These are phyloP conservation scores for Pteropus rufus DNA, from an alignment of 2,797 vertebrate genomes.

Conservation along the genomic window DNA sequence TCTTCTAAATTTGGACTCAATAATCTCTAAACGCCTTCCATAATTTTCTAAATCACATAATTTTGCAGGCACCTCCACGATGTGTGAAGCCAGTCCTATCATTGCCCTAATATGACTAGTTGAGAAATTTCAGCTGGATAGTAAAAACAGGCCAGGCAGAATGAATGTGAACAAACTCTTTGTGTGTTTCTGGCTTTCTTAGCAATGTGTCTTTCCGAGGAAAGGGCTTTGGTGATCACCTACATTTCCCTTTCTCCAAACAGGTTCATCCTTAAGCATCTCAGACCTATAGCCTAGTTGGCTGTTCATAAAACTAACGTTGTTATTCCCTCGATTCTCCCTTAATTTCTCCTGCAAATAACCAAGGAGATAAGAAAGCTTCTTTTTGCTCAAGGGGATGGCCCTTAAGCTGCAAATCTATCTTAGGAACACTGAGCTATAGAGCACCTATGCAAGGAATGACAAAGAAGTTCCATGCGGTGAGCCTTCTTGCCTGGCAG, in stretches of 20 bases:
- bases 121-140: not conserved
- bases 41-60: not conserved
- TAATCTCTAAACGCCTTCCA: not conserved
- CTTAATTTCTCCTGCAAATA: not conserved
- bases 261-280: not conserved
- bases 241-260: not conserved
- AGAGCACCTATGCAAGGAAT: not conserved
- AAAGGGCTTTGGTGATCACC: not conserved
- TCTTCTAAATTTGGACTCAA: not conserved
- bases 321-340: not conserved
- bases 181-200: not conserved
- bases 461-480: not conserved
- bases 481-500: not conserved
- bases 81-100: not conserved
- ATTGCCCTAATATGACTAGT: not conserved
- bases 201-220: not conserved
- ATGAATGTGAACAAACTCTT: not conserved
- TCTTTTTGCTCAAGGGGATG: not conserved
- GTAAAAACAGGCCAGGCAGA: not conserved
- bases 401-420: not conserved
- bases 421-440: not conserved
- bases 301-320: not conserved
- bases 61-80: not conserved
- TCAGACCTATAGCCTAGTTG: not conserved
- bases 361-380: not conserved